Base-by-base conservation (phyloP, 2,888 invertebrate species). In the Epinotia nisella region DNA sequence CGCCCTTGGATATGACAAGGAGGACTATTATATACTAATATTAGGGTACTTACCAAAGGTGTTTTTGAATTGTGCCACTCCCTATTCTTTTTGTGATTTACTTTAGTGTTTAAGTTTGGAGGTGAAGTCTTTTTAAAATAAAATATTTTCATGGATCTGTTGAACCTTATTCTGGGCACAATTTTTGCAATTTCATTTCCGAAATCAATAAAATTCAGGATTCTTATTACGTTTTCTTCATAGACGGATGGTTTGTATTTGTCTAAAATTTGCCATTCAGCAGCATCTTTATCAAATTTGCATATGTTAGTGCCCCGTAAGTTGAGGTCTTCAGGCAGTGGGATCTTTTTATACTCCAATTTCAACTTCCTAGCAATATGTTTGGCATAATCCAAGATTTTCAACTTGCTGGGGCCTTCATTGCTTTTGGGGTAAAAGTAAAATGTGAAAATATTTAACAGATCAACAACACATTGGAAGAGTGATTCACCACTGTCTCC, bases 401-500 rank as follows among this genome's bases (percentile, higher is more conserved):
- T 83, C 65, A 85, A 86, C n/a, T 86, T 83, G 5, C 78, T 76
- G 62, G 81, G 79, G 41, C 77, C 67, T 19, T 85, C 80, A 77
- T 81, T 82, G 59, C 58, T 77, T 77, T 88, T 88, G 49, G 85
- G 81, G 60, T 85, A 92, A 75, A 96, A 91, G 83, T 98, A 96
- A 76, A 96, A 94, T 79, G 96, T 96, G 75, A 98, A 95, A 78
- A 98, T 95, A 90, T 98, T 98, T 10, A 98, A 90, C 68, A 98
- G 90, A 77, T 96, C 96, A 61, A 97, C 96, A 35, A 98, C 95
- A 86, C 97, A 96, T 81, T 96, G 96, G 84, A 98, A 95, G 69
- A 98, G 92, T 61, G 96, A 95, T 59, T 96, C 96, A 35, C 97
- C 97, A 81, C 96, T 97, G 83, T 96, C 95, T 19, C 96, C 96